Base-by-base conservation (phyloP, 2,113 vertebrate species). In the Fukomys damarensis region DNA sequence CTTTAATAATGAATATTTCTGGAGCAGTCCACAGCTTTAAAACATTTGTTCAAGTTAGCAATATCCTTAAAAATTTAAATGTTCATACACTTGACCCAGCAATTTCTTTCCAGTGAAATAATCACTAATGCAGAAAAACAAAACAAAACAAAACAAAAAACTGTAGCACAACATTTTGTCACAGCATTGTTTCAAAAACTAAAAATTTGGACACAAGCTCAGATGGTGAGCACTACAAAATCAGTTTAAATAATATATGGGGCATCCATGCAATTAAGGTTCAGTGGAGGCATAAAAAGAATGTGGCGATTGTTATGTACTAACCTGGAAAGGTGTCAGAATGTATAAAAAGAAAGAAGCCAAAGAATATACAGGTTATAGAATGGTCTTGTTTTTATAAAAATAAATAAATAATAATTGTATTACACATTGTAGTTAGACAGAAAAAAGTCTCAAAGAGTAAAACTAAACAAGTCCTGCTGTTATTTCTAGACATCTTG, bases 71-170 rank as follows among this genome's bases (percentile, higher is more conserved):
- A 89, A 92, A 66, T 65, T 12, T 91, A 93, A 82, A 79, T 35
- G 8, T 11, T 52, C 35, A 13, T 65, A 16, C 3, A 13, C 92
- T 95, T 58, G 52, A 65, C 76, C 66, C 13, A 86, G 19, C 12
- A 80, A 89, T 74, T 92, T 61, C 65, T 89, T 86, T 89, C 74
- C 91, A 76, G 52, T 20, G 70, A 89, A 91, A 38, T 96, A 82
- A 93, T 81, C 92, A 81, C 49, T 68, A 4, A 32, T 70, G 52
- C 32, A 81, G 61, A 86, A 43, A 80, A 43, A 74, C n/a, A n/a
- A n/a, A n/a, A n/a, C n/a, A n/a, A n/a, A n/a, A n/a, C n/a, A 74
- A 74, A 41, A 74, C 2, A 81, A 74, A 70, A 30, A 9, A 38
- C 6, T 35, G 3, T 17, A 94, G 14, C 32, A 58, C 8, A 22